Conservation (phyloP, 2,888 invertebrate genomes). For the Anthoptus insignis region DNA sequence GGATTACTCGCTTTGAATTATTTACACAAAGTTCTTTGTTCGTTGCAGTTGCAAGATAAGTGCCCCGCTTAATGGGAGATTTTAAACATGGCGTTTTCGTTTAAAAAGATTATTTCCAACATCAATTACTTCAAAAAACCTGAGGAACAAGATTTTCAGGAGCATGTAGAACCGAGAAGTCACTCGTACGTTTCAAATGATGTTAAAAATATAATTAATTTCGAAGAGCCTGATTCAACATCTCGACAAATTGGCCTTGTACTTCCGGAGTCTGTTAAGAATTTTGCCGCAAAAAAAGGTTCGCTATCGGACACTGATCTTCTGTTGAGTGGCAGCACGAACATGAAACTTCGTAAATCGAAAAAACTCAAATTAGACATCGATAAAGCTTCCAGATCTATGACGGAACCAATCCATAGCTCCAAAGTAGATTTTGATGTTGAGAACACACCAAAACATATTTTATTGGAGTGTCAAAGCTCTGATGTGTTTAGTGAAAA, state of each 20-base stretch:
- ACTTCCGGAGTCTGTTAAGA: constrained; percentile 63
- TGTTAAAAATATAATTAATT: constrained; percentile 54
- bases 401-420: constrained; percentile 55
- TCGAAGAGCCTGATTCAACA: constrained; percentile 73
- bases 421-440: constrained; percentile 54
- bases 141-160: constrained; percentile 47
- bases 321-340: constrained; percentile 52
- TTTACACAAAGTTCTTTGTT: constrained; percentile 25
- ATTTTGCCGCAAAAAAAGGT: constrained; percentile 63
- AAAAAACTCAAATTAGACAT: constrained; percentile 73
- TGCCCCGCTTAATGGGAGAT: background rate
- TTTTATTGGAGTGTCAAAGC: constrained; percentile 64
- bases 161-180: constrained; percentile 41
- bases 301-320: constrained; percentile 77
- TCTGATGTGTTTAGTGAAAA: constrained; percentile 68
- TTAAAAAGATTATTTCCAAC: constrained; percentile 78
- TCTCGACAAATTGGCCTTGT: constrained; percentile 62
- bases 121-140: constrained; percentile 78
- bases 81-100: constrained; percentile 75
- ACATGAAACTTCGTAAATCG: constrained; percentile 58
- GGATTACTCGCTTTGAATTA: background rate
- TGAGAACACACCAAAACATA: constrained; percentile 79
- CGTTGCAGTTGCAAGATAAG: constrained; percentile 7
- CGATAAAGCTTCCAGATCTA: constrained; percentile 68
- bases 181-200: constrained; percentile 50